phyloP scores from a whole-genome alignment of 2,797 vertebrate genomes.

The Echeneis naucrates region DNA sequence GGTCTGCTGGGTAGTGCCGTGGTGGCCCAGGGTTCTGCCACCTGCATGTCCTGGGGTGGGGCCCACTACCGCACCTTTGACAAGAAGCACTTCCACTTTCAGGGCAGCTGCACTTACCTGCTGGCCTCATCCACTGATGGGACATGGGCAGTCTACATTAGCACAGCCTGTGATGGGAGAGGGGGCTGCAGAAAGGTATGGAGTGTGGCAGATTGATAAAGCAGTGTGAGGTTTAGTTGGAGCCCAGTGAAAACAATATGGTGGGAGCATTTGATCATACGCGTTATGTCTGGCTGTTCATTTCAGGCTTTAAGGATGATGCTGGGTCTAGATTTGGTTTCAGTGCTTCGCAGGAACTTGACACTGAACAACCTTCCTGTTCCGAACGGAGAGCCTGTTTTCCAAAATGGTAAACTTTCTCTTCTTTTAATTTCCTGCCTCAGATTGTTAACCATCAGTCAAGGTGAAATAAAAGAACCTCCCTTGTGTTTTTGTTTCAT shows the following conservation, averaged over 20 bases:
- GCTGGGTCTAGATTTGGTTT: slow-evolving; percentile 86
- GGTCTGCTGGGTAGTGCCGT: slow-evolving; percentile 70
- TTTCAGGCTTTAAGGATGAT: slow-evolving; percentile 85
- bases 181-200: slow-evolving; percentile 85
- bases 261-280: not conserved
- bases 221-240: not conserved
- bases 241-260: not conserved
- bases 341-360: slow-evolving; percentile 76
- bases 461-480: not conserved
- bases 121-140: slow-evolving; percentile 86
- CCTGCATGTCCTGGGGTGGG: slow-evolving; percentile 89
- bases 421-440: not conserved
- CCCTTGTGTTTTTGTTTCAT: not conserved
- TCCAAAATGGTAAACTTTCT: slow-evolving; percentile 84
- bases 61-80: slow-evolving; percentile 91
- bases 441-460: not conserved
- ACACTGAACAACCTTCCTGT: slow-evolving; percentile 83
- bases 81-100: slow-evolving; percentile 88
- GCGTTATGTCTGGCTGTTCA: not conserved
- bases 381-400: slow-evolving; percentile 76
- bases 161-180: slow-evolving; percentile 68
- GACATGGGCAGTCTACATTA: slow-evolving; percentile 88
- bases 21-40: slow-evolving; percentile 75
- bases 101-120: slow-evolving; percentile 88
- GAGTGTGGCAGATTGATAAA: not conserved